A percentile compares a stretch with the other conserved stretches of the same genome.
These are phyloP conservation scores for Diceros bicornis DNA, from an alignment of 2,797 vertebrate species.

Conservation along the genomic window DNA sequence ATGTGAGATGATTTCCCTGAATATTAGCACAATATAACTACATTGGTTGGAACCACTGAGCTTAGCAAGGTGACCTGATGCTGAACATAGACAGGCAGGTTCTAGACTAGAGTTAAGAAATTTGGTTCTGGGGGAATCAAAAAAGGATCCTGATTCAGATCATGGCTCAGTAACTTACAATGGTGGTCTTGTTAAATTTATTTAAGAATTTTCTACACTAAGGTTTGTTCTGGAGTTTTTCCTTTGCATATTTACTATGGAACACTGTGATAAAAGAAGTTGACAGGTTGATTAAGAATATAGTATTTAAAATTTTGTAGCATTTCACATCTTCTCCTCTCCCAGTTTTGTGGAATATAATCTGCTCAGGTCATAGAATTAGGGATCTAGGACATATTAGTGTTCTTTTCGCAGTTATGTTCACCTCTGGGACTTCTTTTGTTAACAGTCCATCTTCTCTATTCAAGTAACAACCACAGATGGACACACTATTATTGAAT, in stretches of 20 bases:
- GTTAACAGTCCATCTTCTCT: background rate
- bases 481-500: background rate
- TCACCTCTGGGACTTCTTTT: background rate
- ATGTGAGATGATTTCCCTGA: background rate
- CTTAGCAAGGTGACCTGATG: background rate
- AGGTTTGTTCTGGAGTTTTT: background rate
- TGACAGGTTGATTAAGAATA: background rate
- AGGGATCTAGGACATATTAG: background rate
- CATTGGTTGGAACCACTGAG: background rate
- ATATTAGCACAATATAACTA: background rate
- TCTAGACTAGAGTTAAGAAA: background rate
- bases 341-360: background rate
- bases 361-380: background rate
- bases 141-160: background rate
- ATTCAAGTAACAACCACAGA: background rate
- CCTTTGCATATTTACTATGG: background rate
- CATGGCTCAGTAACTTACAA: background rate
- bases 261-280: background rate
- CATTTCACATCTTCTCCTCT: background rate
- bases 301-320: background rate
- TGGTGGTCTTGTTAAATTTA: background rate
- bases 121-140: background rate
- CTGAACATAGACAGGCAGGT: no score
- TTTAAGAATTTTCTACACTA: background rate
- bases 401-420: background rate